A percentile compares a stretch with the other conserved stretches of the same genome.
These are phyloP conservation scores for Glyptemys insculpta DNA, from an alignment of 2,797 vertebrate genomes.

Conservation along the genomic window DNA sequence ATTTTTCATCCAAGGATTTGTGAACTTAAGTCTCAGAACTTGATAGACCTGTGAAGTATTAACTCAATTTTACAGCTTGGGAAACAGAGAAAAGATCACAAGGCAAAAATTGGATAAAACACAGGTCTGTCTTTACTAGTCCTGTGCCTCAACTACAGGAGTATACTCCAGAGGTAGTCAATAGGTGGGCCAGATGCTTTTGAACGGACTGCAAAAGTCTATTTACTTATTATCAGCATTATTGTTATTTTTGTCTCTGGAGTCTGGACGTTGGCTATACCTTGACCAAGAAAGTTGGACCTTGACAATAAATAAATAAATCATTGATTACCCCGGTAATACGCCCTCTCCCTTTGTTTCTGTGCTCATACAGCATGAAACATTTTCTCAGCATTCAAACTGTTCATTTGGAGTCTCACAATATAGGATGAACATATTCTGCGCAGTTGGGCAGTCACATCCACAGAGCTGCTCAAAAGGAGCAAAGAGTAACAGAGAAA, in stretches of 20 bases:
- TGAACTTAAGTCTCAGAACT: background rate
- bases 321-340: no score
- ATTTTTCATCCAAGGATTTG: background rate
- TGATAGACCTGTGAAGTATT: background rate
- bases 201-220: no score
- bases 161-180: background rate
- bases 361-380: background rate
- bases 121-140: background rate
- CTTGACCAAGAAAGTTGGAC: no score
- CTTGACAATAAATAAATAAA: no score
- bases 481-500: background rate
- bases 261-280: no score
- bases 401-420: accelerated
- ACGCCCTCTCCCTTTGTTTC: background rate
- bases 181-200: no score
- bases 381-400: background rate
- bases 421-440: background rate
- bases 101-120: background rate
- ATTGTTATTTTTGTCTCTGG: no score
- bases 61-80: background rate
- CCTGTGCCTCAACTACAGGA: background rate
- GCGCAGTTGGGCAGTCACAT: background rate
- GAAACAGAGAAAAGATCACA: background rate
- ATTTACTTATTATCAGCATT: no score
- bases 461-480: background rate